These are phyloP conservation scores for Aurelia coerulea DNA, from an alignment of 30 jellyfish, hydroid and myxozoan genomes.

Conservation along the genomic window DNA sequence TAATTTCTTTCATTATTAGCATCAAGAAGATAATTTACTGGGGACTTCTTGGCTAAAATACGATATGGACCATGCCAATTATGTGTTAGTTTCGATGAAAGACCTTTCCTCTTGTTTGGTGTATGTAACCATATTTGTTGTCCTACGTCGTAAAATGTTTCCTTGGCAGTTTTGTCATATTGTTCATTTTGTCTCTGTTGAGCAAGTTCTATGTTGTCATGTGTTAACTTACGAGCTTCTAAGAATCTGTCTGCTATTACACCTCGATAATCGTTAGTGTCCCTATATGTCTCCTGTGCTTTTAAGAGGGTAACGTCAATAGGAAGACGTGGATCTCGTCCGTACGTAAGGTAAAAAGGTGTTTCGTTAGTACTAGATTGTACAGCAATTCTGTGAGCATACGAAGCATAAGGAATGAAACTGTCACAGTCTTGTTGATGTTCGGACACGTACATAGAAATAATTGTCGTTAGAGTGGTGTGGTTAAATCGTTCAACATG, in stretches of 20 bases:
- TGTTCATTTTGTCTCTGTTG: constrained; percentile 36
- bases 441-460: constrained; percentile 61
- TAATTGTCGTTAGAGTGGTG: constrained; percentile 37
- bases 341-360: constrained; percentile 51
- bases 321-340: constrained; percentile 66
- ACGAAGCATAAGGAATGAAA: constrained; percentile 35
- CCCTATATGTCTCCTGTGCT: constrained; percentile 25
- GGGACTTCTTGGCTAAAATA: constrained; percentile 56
- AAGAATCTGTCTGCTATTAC: constrained; percentile 12
- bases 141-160: constrained; percentile 22
- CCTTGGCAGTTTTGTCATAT: constrained; percentile 46
- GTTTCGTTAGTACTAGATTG: constrained; percentile 43
- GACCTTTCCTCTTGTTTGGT: constrained; percentile 46
- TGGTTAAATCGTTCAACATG: constrained; percentile 54
- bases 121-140: constrained; percentile 69
- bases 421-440: constrained; percentile 65
- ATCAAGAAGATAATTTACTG: constrained; percentile 43
- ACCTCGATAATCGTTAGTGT: constrained; percentile 42
- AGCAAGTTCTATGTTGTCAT: constrained; percentile 38
- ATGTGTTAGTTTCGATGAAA: constrained; percentile 44
- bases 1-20: constrained; percentile 36
- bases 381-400: constrained; percentile 40
- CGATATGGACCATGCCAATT: constrained; percentile 81
- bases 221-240: constrained; percentile 41
- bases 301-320: constrained; percentile 38